Conservation (phyloP, 53 echinoderm and acorn worm genomes). For the Arbacia lixula region DNA sequence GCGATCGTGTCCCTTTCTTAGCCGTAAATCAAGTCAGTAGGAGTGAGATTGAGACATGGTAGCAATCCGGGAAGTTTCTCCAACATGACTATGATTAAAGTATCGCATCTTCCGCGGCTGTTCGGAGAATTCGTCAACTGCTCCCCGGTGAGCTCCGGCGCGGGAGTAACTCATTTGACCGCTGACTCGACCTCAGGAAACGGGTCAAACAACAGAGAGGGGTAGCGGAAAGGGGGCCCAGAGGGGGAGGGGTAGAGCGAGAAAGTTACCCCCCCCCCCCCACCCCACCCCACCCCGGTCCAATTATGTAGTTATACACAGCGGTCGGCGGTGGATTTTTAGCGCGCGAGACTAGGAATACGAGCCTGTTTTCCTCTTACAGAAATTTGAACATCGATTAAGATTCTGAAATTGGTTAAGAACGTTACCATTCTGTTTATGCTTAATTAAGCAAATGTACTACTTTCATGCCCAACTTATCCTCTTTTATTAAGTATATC, state of each 20-base stretch:
- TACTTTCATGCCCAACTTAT: too few species aligned
- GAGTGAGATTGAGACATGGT: too few species aligned
- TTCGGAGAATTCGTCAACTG: not conserved
- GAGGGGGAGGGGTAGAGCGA: constrained; percentile 1
- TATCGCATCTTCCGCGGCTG: too few species aligned
- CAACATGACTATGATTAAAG: too few species aligned
- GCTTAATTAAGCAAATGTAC: too few species aligned
- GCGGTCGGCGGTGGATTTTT: not conserved
- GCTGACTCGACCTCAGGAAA: constrained; percentile 23
- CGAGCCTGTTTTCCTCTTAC: not conserved
- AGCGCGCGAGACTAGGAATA: not conserved
- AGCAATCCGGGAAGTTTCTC: too few species aligned
- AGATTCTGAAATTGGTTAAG: too few species aligned
- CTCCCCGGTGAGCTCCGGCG: not conserved
- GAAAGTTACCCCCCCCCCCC: not conserved
- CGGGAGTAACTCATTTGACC: constrained; percentile 33
- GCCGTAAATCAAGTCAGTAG: too few species aligned
- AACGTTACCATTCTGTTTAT: too few species aligned
- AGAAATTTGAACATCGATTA: too few species aligned
- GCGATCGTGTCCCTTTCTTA: too few species aligned
- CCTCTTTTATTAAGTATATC: too few species aligned
- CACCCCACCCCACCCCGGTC: not conserved
- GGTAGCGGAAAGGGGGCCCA: constrained; percentile 6
- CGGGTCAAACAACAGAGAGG: constrained; percentile 11
- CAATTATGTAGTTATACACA: not conserved